Evolutionary conservation across 2,797 vertebrate genomes (phyloP).

Genomic region (Vireo griseus): DNA sequence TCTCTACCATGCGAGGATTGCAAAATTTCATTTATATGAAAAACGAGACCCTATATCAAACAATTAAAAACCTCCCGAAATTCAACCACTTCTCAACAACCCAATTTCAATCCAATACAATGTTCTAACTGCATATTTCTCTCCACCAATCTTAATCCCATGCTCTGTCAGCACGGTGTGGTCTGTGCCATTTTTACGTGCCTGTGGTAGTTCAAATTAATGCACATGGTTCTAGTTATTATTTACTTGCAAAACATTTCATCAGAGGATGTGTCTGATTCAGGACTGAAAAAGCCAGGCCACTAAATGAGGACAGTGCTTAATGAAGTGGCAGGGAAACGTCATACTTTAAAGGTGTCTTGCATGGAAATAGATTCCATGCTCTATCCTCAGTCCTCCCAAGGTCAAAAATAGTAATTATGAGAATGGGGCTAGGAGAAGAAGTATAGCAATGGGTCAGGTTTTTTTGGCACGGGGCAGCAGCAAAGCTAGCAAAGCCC

Average conservation of each 20-base stretch:
- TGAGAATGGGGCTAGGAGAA: not conserved
- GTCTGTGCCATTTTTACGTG: not conserved
- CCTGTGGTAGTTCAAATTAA: not conserved
- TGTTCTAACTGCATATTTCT: not conserved
- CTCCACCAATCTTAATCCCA: not conserved
- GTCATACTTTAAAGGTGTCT: slow-evolving; percentile 18
- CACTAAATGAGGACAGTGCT: not conserved
- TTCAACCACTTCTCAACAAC: not conserved
- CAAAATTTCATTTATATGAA: not conserved
- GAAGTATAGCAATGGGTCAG: not conserved
- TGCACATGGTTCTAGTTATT: slow-evolving; percentile 3
- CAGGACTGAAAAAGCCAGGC: slow-evolving; percentile 28
- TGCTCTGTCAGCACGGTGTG: not conserved
- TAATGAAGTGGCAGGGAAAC: slow-evolving; percentile 4
- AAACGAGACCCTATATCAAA: not conserved
- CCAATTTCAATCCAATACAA: not conserved
- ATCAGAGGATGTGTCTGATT: slow-evolving; percentile 27
- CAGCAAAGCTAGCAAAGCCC: not conserved
- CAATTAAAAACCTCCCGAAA: not conserved
- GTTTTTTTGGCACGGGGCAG: rapidly evolving
- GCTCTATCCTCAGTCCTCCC: not conserved
- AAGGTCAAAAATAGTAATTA: slow-evolving; percentile 22
- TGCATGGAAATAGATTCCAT: slow-evolving; percentile 4
- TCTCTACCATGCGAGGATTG: not conserved
- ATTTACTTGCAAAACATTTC: slow-evolving; percentile 36